A percentile compares a stretch with the other conserved stretches of the same genome.
These are phyloP conservation scores for Elymnias hypermnestra DNA, from an alignment of 1,140 invertebrate genomes.

Conservation along the genomic window DNA sequence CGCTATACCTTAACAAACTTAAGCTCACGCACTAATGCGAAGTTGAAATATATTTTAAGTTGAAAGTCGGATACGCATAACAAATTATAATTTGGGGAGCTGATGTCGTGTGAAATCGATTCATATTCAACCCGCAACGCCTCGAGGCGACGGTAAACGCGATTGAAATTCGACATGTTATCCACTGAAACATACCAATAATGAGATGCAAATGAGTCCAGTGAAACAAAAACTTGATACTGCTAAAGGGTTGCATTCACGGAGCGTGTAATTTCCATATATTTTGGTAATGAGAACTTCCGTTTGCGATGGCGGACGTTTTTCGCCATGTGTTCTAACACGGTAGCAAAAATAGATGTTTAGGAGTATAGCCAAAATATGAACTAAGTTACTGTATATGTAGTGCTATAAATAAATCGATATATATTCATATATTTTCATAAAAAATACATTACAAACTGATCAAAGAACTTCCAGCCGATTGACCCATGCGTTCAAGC, in stretches of 20 bases:
- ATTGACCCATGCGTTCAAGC: too few relatives aligned
- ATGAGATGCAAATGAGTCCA: slow-evolving; percentile 63
- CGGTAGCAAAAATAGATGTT: too few relatives aligned
- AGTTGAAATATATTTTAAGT: background rate
- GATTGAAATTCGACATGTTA: slow-evolving; percentile 64
- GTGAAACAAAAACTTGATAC: slow-evolving; percentile 48
- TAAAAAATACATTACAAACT: too few relatives aligned
- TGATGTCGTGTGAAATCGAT: slow-evolving; percentile 46
- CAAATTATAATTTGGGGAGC: slow-evolving; percentile 4
- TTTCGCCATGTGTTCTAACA: slow-evolving; percentile 25
- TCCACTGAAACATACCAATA: slow-evolving; percentile 53
- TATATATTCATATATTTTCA: too few relatives aligned
- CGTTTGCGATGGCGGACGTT: slow-evolving; percentile 48
- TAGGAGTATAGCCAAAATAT: too few relatives aligned
- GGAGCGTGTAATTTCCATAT: slow-evolving; percentile 59
- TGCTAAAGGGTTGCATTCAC: slow-evolving; percentile 41
- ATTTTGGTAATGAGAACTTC: slow-evolving; percentile 68
- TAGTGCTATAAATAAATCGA: too few relatives aligned
- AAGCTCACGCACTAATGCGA: background rate
- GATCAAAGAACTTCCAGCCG: too few relatives aligned
- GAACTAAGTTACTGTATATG: too few relatives aligned
- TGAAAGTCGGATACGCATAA: slow-evolving; percentile 2
- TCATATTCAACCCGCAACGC: slow-evolving; percentile 36
- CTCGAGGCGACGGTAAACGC: slow-evolving; percentile 36
- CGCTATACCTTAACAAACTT: background rate